These are phyloP conservation scores for Anhinga anhinga DNA, from an alignment of 2,113 vertebrate genomes.

Conservation along the genomic window DNA sequence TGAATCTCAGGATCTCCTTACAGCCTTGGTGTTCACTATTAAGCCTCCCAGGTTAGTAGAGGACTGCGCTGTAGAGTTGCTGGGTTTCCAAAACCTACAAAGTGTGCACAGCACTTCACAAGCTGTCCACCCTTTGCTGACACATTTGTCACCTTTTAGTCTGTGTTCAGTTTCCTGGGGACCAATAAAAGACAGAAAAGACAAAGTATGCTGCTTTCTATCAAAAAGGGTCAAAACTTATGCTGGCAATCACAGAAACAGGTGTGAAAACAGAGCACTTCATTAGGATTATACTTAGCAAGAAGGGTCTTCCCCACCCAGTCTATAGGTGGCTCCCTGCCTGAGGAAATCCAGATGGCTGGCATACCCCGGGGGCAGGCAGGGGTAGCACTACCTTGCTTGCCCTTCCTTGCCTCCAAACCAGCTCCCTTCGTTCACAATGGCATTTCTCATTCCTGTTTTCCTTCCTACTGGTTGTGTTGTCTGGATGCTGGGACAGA, in stretches of 20 bases:
- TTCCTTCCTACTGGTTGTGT: neutral
- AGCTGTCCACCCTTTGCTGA: neutral
- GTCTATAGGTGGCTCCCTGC: neutral
- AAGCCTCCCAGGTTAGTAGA: neutral
- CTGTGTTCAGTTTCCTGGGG: neutral
- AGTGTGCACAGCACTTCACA: neutral
- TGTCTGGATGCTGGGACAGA: neutral
- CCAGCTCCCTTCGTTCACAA: neutral
- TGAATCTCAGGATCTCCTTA: neutral
- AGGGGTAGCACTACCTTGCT: rapidly evolving
- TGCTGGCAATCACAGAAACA: neutral
- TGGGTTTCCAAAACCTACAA: neutral
- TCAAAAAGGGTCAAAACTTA: neutral
- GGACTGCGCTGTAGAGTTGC: neutral
- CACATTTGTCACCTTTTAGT: neutral
- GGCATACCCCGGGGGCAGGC: neutral
- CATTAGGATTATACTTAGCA: neutral
- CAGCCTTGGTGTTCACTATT: neutral
- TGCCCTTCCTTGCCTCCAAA: neutral
- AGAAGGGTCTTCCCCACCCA: rapidly evolving
- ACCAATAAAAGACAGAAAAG: neutral
- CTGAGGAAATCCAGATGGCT: rapidly evolving
- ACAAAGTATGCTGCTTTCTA: neutral
- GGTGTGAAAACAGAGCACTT: neutral
- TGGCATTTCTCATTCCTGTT: neutral